Conservation (phyloP, 2,113 vertebrate species). For the Podarcis raffonei region DNA sequence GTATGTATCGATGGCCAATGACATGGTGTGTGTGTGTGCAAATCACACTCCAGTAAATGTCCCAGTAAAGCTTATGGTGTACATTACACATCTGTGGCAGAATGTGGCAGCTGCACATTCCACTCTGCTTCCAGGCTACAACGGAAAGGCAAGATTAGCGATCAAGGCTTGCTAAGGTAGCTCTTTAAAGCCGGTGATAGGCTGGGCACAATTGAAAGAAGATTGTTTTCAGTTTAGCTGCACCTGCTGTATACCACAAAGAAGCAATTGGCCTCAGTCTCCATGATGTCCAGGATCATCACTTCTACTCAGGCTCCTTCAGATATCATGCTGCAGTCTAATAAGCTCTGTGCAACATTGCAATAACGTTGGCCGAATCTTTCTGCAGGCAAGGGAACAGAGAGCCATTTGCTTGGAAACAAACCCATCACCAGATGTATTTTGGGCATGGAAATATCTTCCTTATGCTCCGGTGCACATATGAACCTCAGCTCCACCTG, state of each 20-base stretch:
- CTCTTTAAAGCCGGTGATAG: not conserved
- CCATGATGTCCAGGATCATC: not conserved
- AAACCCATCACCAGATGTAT: rapidly evolving
- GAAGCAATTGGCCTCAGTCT: not conserved
- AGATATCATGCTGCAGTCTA: not conserved
- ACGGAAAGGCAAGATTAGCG: not conserved
- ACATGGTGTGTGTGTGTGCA: not conserved
- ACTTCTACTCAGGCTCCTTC: rapidly evolving
- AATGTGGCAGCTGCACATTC: slow-evolving; percentile 8
- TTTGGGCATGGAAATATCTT: not conserved
- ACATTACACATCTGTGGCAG: not conserved
- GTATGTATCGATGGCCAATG: not conserved
- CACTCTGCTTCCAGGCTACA: not conserved
- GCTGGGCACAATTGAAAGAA: not conserved
- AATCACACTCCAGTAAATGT: not conserved
- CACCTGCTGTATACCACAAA: slow-evolving; percentile 22
- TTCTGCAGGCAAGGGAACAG: not conserved
- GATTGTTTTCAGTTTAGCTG: slow-evolving; percentile 9
- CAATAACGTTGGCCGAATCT: not conserved
- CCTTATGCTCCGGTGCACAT: not conserved
- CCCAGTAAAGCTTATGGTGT: not conserved
- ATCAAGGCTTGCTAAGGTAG: not conserved
- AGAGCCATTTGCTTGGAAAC: not conserved
- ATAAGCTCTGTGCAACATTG: not conserved
- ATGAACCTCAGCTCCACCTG: rapidly evolving